Conservation (phyloP, 2,113 vertebrate genomes). For the Xiphophorus hellerii region DNA sequence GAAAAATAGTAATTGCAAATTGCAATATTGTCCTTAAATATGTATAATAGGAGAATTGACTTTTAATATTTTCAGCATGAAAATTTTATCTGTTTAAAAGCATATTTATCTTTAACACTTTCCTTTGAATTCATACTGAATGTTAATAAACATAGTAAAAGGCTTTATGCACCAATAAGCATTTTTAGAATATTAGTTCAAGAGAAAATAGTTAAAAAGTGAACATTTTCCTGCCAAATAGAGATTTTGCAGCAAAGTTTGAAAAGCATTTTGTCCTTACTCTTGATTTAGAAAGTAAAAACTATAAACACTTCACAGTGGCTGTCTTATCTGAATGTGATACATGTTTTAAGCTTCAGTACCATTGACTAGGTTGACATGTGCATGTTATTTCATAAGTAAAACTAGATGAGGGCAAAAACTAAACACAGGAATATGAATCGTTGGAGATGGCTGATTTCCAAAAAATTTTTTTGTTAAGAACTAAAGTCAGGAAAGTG, state of each 20-base stretch:
- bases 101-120: background rate
- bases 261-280: background rate
- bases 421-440: no score
- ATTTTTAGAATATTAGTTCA: background rate
- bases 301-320: background rate
- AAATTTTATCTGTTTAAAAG: background rate
- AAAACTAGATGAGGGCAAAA: no score
- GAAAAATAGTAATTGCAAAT: no score
- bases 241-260: background rate
- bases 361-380: background rate
- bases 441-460: background rate
- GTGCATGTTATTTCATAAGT: no score
- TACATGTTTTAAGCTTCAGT: background rate
- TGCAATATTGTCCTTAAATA: background rate
- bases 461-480: background rate
- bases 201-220: background rate
- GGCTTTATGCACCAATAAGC: background rate
- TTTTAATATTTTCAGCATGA: background rate
- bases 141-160: background rate
- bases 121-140: background rate
- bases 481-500: constrained; percentile 26
- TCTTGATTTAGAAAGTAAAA: background rate
- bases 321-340: background rate
- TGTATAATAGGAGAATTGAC: background rate
- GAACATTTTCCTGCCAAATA: background rate